Evolutionary conservation across 1,140 invertebrate genomes (phyloP).

Genomic region (Heliconius hewitsoni): DNA sequence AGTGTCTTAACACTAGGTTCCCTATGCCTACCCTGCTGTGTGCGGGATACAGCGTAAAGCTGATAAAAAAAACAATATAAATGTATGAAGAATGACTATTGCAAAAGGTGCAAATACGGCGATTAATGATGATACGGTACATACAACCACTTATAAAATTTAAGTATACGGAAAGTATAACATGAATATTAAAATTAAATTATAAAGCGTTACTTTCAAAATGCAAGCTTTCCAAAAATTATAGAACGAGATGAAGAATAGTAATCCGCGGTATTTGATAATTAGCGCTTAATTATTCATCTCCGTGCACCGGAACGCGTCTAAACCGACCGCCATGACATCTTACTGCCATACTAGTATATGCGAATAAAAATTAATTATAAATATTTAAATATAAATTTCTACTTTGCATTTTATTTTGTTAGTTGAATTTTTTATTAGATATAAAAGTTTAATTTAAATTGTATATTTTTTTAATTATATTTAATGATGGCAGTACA

Average conservation of each 20-base stretch:
- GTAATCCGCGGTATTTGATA: constrained; percentile 23
- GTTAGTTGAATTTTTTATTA: background rate
- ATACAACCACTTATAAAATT: background rate
- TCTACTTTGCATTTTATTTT: background rate
- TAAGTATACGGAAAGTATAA: background rate
- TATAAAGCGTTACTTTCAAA: background rate
- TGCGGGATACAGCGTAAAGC: no score
- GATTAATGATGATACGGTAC: background rate
- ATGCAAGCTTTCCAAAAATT: constrained; percentile 13
- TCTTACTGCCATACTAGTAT: background rate
- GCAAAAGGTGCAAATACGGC: no score
- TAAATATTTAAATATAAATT: background rate
- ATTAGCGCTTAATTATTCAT: constrained; percentile 8
- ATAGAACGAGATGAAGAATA: constrained; percentile 10
- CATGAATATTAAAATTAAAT: background rate
- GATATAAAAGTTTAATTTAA: background rate
- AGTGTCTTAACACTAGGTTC: no score
- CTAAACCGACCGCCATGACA: constrained; percentile 7
- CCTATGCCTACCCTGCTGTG: no score
- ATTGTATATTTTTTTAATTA: background rate
- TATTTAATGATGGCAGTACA: background rate
- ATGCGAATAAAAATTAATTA: constrained; percentile 11
- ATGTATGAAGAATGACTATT: no score
- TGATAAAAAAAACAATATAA: no score
- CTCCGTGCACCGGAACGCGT: constrained; percentile 17